Base-by-base conservation (phyloP, 2,113 vertebrate species). In the Speoplatyrhinus poulsoni region DNA sequence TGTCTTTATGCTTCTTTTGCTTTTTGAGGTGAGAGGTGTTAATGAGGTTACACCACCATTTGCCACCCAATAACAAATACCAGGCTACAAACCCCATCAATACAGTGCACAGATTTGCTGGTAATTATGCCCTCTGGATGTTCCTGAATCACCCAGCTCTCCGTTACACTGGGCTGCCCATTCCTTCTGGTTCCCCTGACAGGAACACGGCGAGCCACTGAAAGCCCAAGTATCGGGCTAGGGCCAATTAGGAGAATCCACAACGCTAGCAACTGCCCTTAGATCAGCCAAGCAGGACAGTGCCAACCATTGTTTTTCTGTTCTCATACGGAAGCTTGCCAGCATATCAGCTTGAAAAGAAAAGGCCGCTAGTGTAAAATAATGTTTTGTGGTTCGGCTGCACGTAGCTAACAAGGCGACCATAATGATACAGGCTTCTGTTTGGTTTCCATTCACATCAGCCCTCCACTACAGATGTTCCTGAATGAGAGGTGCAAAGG, bases 51-150 rank as follows among this genome's bases (percentile, higher is more conserved):
- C 52, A 26, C 54, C 65, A 58, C 73, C 62, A 73, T 68, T 66
- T 70, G 58, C 81, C 76, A 82, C 69, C 75, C 33, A 63, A 82
- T 80, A 82, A 84, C 79, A 80, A 82, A 85, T 66, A 72, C 76
- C 36, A 64, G 48, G 71, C 77, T 62, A 74, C 57, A 77, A 71
- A 78, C 68, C 56, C 77, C 78, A 77, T 76, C 73, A 72, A 79
- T 75, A 73, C 69, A 7, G n/a, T 36, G 19, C 53, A 75, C 64
- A 77, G 58, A 75, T 88, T 84, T 80, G 65, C 74, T 73, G 75
- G 67, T 88, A 91, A 91, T 87, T 86, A 87, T 78, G 69, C 76
- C 83, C 85, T 69, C 65, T 80, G 81, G 86, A 88, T 68, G 82
- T 64, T 85, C 66, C 78, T 19, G 59, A 79, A 70, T 77, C 49